These are phyloP conservation scores for Blastobasis lacticolella DNA, from an alignment of 2,888 invertebrate genomes.

Conservation along the genomic window DNA sequence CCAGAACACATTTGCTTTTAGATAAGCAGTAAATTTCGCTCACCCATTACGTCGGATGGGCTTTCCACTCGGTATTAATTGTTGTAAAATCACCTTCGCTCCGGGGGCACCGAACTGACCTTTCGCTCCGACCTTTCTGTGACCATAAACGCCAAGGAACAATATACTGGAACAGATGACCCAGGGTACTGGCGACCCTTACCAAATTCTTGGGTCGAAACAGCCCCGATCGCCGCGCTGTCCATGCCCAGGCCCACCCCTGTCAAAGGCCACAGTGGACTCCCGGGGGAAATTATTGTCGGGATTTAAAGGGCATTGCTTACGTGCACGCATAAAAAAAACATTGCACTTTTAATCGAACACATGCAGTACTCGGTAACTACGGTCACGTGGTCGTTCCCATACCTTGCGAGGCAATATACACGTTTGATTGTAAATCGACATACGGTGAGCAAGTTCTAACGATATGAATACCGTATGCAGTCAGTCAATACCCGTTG, in stretches of 20 bases:
- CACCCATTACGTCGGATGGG: not conserved
- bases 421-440: too few species aligned
- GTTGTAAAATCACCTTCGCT: constrained; percentile 48
- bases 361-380: constrained; percentile 46
- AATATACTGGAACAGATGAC: constrained; percentile 65
- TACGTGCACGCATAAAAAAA: constrained; percentile 61
- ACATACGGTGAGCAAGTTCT: too few species aligned
- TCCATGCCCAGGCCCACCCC: constrained; percentile 52
- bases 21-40: constrained; percentile 2
- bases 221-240: constrained; percentile 39
- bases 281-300: constrained; percentile 72
- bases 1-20: not conserved
- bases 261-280: constrained; percentile 59
- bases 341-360: constrained; percentile 58
- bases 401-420: not conserved
- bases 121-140: constrained; percentile 60
- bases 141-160: constrained; percentile 70
- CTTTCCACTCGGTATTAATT: constrained; percentile 43
- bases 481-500: too few species aligned
- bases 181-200: constrained; percentile 44
- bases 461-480: too few species aligned
- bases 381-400: constrained; percentile 47
- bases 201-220: constrained; percentile 47
- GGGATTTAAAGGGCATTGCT: constrained; percentile 74
- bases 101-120: constrained; percentile 45